phyloP scores from a whole-genome alignment of 2,113 vertebrate genomes.

The Peucedramus taeniatus region DNA sequence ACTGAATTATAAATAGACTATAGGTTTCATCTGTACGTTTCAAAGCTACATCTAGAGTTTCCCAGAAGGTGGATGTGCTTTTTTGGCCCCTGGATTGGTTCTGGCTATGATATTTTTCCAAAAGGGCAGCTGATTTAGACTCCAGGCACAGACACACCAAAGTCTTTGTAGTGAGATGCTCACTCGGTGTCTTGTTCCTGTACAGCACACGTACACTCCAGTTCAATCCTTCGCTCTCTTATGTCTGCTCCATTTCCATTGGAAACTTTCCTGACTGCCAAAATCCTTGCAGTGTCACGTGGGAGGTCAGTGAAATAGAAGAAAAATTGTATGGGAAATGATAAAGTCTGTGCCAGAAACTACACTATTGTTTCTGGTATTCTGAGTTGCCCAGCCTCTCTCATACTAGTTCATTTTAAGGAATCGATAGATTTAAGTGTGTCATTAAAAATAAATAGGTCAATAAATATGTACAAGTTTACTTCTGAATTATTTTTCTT shows the following conservation, averaged over 20 bases:
- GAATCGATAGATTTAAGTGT: background rate
- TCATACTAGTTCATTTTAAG: background rate
- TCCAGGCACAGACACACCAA: background rate
- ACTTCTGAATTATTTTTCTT: background rate
- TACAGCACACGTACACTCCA: accelerated
- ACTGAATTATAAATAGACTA: background rate
- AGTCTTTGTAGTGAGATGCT: background rate
- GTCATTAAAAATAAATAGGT: background rate
- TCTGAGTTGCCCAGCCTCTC: background rate
- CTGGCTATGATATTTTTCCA: background rate
- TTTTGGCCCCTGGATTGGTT: background rate
- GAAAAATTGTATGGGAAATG: background rate
- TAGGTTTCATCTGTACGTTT: background rate
- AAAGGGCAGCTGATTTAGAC: background rate
- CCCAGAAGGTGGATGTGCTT: background rate
- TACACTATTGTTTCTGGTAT: background rate
- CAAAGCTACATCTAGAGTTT: background rate
- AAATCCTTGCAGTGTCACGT: background rate
- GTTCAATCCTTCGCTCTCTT: background rate
- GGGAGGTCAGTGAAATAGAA: background rate
- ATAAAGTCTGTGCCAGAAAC: background rate
- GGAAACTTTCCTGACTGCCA: background rate
- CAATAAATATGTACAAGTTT: background rate
- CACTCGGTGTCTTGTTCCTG: background rate
- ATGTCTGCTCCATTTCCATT: background rate